Conservation (phyloP, 37 sponge, comb jelly and placozoan species). For the Lycopodina hypogea region DNA sequence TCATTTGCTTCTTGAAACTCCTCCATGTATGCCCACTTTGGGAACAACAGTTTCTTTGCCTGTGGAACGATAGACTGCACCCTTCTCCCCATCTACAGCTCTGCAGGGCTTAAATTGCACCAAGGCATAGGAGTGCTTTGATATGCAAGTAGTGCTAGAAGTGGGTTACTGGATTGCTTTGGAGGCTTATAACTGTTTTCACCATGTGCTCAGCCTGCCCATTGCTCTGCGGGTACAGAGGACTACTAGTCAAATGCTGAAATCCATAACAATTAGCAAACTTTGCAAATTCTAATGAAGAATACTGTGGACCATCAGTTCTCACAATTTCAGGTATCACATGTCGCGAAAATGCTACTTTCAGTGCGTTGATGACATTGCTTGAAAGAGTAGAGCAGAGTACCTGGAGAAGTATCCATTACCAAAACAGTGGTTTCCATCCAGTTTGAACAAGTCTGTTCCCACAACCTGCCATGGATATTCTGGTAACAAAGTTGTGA, state of each 20-base stretch:
- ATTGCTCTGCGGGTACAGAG: constrained; percentile 57
- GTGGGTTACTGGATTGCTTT: constrained; percentile 19
- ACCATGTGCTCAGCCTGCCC: constrained; percentile 42
- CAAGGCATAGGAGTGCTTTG: constrained; percentile 45
- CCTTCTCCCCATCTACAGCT: constrained; percentile 56
- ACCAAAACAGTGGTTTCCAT: constrained; percentile 21
- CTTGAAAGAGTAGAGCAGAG: constrained; percentile 21
- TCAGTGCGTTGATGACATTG: constrained; percentile 20
- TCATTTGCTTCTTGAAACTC: constrained; percentile 11
- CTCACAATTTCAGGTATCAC: constrained; percentile 26
- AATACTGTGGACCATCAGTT: constrained; percentile 56
- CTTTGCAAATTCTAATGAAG: constrained; percentile 24
- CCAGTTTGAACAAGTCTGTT: constrained; percentile 29
- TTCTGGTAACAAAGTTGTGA: constrained; percentile 31
- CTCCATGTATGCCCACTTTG: constrained; percentile 37
- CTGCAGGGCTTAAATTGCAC: constrained; percentile 31
- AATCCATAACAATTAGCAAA: constrained; percentile 46
- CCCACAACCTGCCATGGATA: constrained; percentile 51
- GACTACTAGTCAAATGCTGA: constrained; percentile 44
- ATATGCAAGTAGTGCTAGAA: constrained; percentile 24
- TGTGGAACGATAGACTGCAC: constrained; percentile 30
- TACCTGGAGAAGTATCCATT: constrained; percentile 39
- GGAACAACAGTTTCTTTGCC: neutral
- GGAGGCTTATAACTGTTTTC: constrained; percentile 33
- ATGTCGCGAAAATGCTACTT: no score